Conservation (phyloP, 2,113 vertebrate genomes). For the Clarias batrachus region DNA sequence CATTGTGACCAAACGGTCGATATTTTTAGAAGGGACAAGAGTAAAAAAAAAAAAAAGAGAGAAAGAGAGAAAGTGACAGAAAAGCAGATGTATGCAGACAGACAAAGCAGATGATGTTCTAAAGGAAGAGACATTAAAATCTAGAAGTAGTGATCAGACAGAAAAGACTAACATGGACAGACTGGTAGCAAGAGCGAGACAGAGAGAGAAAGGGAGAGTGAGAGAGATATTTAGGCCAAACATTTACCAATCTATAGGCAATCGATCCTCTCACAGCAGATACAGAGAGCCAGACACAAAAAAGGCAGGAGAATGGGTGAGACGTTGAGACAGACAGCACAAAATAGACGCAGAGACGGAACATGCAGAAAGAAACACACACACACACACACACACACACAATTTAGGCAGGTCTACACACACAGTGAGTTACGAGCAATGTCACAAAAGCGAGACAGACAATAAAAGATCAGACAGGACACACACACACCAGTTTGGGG, state of each 20-base stretch:
- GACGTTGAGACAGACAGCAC: neutral
- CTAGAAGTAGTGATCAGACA: neutral
- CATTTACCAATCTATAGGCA: neutral
- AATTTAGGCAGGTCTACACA: neutral
- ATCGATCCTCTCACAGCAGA: neutral
- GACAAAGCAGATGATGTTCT: neutral
- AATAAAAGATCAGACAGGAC: no score
- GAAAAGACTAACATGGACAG: conserved; percentile 5
- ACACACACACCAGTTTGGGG: neutral
- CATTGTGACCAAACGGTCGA: neutral
- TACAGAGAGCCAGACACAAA: neutral
- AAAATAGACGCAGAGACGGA: neutral
- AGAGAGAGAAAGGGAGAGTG: neutral
- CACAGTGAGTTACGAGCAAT: no score
- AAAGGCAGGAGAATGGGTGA: neutral
- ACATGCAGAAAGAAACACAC: neutral
- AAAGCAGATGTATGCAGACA: neutral
- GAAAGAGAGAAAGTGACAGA: neutral
- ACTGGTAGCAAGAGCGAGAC: conserved; percentile 71
- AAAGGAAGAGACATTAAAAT: neutral
- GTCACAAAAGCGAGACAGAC: neutral
- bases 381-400: neutral
- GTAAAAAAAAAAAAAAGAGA: neutral
- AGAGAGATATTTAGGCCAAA: neutral
- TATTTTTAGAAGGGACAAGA: neutral